These are phyloP conservation scores for Sepioteuthis lessoniana DNA, from an alignment of 2,888 invertebrate genomes.

Conservation along the genomic window DNA sequence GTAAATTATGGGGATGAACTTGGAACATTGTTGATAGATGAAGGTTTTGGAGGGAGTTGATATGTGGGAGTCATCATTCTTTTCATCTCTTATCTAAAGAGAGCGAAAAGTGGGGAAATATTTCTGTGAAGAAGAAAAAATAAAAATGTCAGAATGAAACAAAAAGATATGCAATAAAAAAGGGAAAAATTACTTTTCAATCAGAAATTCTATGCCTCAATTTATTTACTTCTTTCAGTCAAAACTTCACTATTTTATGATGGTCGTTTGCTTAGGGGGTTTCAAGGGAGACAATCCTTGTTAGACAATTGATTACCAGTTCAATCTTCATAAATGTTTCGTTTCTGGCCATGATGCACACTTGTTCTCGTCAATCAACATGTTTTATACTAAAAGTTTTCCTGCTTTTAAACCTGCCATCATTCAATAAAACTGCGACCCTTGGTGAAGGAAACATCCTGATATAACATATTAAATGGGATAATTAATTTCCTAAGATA, in stretches of 20 bases:
- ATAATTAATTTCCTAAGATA: not conserved
- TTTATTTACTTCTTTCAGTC: not conserved
- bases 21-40: too few species aligned
- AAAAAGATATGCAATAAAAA: not conserved
- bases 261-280: not conserved
- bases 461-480: not conserved
- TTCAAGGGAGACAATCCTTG: not conserved
- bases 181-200: not conserved
- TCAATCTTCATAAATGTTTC: not conserved
- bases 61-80: too few species aligned
- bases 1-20: too few species aligned
- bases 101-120: too few species aligned
- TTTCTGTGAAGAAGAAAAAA: not conserved
- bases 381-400: not conserved
- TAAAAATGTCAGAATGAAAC: not conserved
- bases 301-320: not conserved
- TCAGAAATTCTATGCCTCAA: not conserved
- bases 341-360: not conserved
- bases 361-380: not conserved
- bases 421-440: not conserved
- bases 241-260: not conserved
- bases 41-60: too few species aligned
- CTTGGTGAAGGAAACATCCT: not conserved
- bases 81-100: too few species aligned
- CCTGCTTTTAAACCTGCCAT: not conserved